Base-by-base conservation (phyloP, 2,113 vertebrate genomes). In the Ceratotherium simum region DNA sequence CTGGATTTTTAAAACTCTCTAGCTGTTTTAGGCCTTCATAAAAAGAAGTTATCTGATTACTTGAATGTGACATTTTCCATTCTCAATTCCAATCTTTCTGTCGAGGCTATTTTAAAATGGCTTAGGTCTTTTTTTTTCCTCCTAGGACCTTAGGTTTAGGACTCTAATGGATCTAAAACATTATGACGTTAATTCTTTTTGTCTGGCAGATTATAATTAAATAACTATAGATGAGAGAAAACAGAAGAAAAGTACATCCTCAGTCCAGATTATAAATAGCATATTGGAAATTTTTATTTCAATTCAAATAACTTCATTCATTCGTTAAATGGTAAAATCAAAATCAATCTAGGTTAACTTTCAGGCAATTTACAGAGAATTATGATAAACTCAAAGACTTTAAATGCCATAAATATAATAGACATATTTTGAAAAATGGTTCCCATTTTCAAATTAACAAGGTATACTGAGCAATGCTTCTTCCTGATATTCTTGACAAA, bases 31-130 rank as follows among this genome's bases (percentile, higher is more conserved):
- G 48, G 31, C 39, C 72, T 96, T 91, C 94, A 62, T 82, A 75
- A 94, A 95, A 98, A 82, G 67, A 96, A 60, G 56, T 91, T 90
- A 79, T 97, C 96, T 96, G 36, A 93, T 96, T 92, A 65, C 62
- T 80, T 69, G 33, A 89, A 78, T 75, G 42, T 80, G 46, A 6
- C 11, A 58, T 91, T 33, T 96, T 97, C 90, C 48, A 81, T 69
- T 95, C 31, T 46, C 82, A 17, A 84, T 75, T 95, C 54, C 85
- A 64, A 70, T 96, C 90, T 93, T 97, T 91, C 91, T 95, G 29
- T 48, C 75, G 56, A 93, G n/a, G 78, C n/a, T 56, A 46, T 89
- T 97, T 96, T 84, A 91, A 96, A 90, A 67, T 17, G 11, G 33
- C 69, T 90, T 87, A 25, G 39, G 56, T 97, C 65, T 87, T 82